Base-by-base conservation (phyloP, 2,797 vertebrate species). In the Muscicapa striata region DNA sequence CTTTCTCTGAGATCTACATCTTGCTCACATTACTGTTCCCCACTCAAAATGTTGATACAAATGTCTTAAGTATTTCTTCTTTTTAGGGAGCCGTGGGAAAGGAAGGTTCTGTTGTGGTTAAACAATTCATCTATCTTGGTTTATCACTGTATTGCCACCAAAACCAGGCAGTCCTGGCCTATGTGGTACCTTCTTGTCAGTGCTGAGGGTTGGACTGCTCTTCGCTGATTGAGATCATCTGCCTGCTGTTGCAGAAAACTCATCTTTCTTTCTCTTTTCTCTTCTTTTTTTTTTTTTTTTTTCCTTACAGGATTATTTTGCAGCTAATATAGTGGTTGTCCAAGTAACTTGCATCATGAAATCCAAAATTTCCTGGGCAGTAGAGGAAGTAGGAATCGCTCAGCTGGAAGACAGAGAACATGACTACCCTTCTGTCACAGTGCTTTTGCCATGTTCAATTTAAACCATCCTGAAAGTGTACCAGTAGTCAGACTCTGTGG, bases 231-330 rank as follows among this genome's bases (percentile, higher is more conserved):
- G 57, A 43, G 20, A 24, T 32, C 7, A 12, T 27, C 26, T 69
- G 5, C 34, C 20, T 73, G 7, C 62, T 79, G 1, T 14, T 69
- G 43, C 22, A 79, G 46, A 86, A 76, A 76, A 55, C n/a, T 68
- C 8, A 84, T 26, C 1, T 17, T 38, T 59, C 27, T 64, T 3
- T 6, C 10, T 63, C 7, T 38, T 0, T 32, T 38, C 11, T 38
- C 11, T 40, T 46, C n/a, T 24, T 13, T 12, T 46, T 36, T 24
- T 14, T 14, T 40, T 40, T 40, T 40, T 36, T 23, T 46, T 36
- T 24, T 14, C 12, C 12, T 19, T 1, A 1, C 58, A 41, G 70
- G 54, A 48, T 72, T 84, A 66, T 41, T 72, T 89, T 79, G 48
- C 29, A 66, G 55, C 20, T 87, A 27, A 41, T 49, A 8, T 2